Evolutionary conservation across 2,797 vertebrate genomes (phyloP), one percentile per base, ranked within the genome.

Genomic region (Acrossocheilus fasciatus): DNA sequence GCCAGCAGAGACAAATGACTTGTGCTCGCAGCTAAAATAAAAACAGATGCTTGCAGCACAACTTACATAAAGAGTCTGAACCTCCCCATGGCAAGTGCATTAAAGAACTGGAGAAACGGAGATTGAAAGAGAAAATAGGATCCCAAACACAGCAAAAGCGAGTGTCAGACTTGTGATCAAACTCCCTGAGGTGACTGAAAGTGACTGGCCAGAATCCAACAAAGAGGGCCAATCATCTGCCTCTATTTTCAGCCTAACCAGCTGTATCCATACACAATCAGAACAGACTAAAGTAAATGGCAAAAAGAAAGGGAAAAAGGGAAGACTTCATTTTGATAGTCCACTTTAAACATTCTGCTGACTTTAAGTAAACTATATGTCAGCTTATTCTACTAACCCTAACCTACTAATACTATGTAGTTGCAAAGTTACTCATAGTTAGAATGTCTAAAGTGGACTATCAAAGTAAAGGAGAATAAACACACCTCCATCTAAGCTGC

Each of bases 401-500:
- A 50, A 17, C 15, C 1, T 52, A 52, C 50, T 52, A 36, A 36
- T 39, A 39, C 36, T 39, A 23, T 23, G 20, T 23, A 57, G 7
- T 57, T 23, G 20, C 20, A 57, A 57, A 57, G 54, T 54, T 54
- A 57, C 20, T 8, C 3, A 57, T 23, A 57, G 54, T 23, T 57
- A 59, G 54, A 59, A n/a, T 10, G 20, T 59, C 54, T 57, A 20
- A 23, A 57, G 52, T 7, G 52, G 6, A 20, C 18, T 20, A 54
- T 20, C 7, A 9, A 23, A 59, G 10, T n/a, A 10, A n/a, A 59
- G 54, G 23, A n/a, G 54, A 23, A 59, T n/a, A 30, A 66, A 66
- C 62, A 89, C 92, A 98, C 98, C 98, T 96, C 97, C 98, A 73
- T 99, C 98, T 0, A 99, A 95, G 92, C 98, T 99, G 91, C 96